phyloP scores from a whole-genome alignment of 1,140 invertebrate species.

The Amphibalanus amphitrite region DNA sequence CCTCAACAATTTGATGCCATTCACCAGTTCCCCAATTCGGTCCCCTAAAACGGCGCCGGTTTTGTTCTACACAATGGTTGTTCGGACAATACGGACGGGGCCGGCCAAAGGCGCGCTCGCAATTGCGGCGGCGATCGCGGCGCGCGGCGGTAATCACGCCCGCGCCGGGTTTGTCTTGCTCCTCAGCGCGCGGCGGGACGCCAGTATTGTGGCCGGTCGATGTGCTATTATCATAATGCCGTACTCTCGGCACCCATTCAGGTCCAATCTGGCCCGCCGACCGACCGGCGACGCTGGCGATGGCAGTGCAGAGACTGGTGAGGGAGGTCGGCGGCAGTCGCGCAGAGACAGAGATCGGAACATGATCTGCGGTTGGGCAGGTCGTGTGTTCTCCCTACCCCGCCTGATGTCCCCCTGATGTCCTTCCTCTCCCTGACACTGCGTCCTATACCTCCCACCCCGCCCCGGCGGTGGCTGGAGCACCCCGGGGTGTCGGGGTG shows the following conservation, averaged over 20 bases:
- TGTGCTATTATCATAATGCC: not conserved
- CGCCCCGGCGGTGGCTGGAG: not conserved
- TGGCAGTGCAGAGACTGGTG: too few species aligned
- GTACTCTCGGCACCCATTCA: not conserved
- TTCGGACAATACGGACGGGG: not conserved
- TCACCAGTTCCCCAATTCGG: not conserved
- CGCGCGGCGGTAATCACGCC: too few species aligned
- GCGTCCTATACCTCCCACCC: too few species aligned
- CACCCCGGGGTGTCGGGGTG: not conserved
- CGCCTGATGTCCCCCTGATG: too few species aligned
- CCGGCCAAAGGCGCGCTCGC: too few species aligned
- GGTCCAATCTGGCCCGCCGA: not conserved
- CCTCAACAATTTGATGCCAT: too few species aligned
- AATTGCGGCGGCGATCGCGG: not conserved
- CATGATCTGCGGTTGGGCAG: not conserved
- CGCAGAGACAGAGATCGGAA: not conserved
- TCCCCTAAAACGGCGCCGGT: not conserved
- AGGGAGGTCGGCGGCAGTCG: too few species aligned
- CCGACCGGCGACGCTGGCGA: not conserved
- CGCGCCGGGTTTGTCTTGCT: not conserved
- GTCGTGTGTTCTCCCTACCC: too few species aligned
- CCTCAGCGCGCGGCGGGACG: not conserved
- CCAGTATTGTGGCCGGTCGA: not conserved
- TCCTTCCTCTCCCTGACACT: too few species aligned
- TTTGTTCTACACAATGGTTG: not conserved